A percentile compares a stretch with the other conserved stretches of the same genome.
These are phyloP conservation scores for Tarsius wallacei DNA, from an alignment of 2,797 vertebrate genomes.

Conservation along the genomic window DNA sequence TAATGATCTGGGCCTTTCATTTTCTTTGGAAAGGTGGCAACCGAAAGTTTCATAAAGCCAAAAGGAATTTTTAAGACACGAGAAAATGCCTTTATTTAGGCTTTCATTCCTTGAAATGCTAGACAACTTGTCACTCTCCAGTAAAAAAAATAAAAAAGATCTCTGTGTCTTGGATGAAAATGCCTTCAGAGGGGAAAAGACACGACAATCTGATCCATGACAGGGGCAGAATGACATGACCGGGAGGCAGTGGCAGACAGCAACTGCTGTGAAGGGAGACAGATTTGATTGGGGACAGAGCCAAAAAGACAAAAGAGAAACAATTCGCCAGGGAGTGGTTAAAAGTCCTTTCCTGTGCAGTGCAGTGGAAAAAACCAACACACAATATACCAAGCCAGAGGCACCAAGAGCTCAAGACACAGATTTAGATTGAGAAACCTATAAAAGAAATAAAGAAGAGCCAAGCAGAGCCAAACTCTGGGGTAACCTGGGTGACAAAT, in stretches of 20 bases:
- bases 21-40: conserved; percentile 85
- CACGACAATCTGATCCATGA: conserved; percentile 26
- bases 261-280: background rate
- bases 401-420: conserved; percentile 40
- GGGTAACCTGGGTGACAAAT: conserved; percentile 28
- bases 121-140: conserved; percentile 76
- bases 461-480: background rate
- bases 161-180: conserved; percentile 28
- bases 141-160: conserved; percentile 11
- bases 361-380: conserved; percentile 38
- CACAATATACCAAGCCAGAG: background rate
- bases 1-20: conserved; percentile 81
- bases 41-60: conserved; percentile 65
- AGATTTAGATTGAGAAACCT: conserved; percentile 62
- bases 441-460: conserved; percentile 58
- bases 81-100: conserved; percentile 78
- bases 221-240: background rate
- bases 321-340: conserved; percentile 6
- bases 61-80: conserved; percentile 75
- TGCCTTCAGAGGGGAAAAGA: conserved; percentile 22
- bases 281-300: background rate
- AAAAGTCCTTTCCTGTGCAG: conserved; percentile 50
- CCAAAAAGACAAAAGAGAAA: conserved; percentile 76
- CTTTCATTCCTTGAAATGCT: conserved; percentile 80
- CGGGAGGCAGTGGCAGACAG: background rate